phyloP scores from a whole-genome alignment of 2,888 invertebrate genomes.

The Lasioglossum figueresi region DNA sequence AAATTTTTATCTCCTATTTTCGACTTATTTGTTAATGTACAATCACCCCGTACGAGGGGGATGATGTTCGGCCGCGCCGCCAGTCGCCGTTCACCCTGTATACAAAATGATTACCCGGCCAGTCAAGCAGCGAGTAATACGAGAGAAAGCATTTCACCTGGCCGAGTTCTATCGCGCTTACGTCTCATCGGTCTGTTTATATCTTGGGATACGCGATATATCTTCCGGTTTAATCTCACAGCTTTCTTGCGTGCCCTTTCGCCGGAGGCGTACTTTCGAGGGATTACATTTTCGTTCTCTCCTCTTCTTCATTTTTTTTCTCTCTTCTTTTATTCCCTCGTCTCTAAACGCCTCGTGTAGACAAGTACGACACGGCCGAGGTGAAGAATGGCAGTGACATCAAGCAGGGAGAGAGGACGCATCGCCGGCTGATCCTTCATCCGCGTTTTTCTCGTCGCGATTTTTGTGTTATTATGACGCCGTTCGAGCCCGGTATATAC shows the following conservation, averaged over 20 bases:
- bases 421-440: conserved; percentile 45
- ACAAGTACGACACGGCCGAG: conserved; percentile 33
- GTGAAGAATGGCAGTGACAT: background rate
- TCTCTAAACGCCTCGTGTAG: conserved; percentile 47
- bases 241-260: conserved; percentile 59
- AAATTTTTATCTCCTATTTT: background rate
- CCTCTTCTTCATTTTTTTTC: background rate
- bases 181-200: conserved; percentile 63
- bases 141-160: conserved; percentile 30
- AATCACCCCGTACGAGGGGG: background rate
- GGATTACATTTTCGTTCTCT: conserved; percentile 55
- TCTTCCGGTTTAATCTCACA: conserved; percentile 67
- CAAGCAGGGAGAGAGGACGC: conserved; percentile 20
- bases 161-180: conserved; percentile 42
- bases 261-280: conserved; percentile 46
- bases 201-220: conserved; percentile 60
- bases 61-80: background rate
- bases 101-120: conserved; percentile 39
- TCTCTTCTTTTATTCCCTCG: conserved; percentile 4
- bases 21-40: background rate
- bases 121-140: conserved; percentile 24
- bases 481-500: conserved; percentile 5
- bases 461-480: conserved; percentile 50
- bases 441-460: conserved; percentile 26
- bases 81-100: background rate